phyloP scores from a whole-genome alignment of 2,113 vertebrate species.

The Gadus chalcogrammus region DNA sequence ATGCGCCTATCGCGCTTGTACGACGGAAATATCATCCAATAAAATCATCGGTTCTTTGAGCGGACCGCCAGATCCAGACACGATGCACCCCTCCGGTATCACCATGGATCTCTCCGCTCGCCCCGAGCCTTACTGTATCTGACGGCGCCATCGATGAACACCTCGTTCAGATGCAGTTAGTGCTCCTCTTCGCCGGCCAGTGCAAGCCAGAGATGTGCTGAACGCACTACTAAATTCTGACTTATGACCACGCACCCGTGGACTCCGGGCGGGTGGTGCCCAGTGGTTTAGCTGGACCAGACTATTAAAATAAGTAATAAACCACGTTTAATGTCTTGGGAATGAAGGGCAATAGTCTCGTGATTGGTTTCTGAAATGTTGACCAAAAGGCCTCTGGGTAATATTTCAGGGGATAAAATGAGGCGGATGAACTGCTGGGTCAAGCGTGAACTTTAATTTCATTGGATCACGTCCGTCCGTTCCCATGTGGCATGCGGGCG shows the following conservation, averaged over 20 bases:
- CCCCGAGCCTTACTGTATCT: conserved; percentile 63
- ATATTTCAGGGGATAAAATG: conserved; percentile 38
- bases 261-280: too few relatives aligned
- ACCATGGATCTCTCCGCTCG: conserved; percentile 25
- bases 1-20: conserved; percentile 24
- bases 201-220: conserved; percentile 41
- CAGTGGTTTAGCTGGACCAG: too few relatives aligned
- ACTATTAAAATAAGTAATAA: too few relatives aligned
- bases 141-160: conserved; percentile 72
- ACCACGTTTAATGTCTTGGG: too few relatives aligned
- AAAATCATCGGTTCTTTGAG: conserved; percentile 34
- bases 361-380: conserved; percentile 34
- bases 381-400: conserved; percentile 25
- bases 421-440: conserved; percentile 14
- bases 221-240: conserved; percentile 35
- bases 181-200: conserved; percentile 59
- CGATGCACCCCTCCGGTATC: background rate
- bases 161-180: conserved; percentile 67
- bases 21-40: conserved; percentile 52
- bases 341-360: conserved; percentile 26
- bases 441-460: conserved; percentile 17
- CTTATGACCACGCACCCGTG: background rate
- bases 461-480: too few relatives aligned
- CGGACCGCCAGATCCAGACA: conserved; percentile 16
- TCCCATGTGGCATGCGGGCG: too few relatives aligned